phyloP scores from a whole-genome alignment of 2,888 invertebrate genomes.

The Clivina fossor region DNA sequence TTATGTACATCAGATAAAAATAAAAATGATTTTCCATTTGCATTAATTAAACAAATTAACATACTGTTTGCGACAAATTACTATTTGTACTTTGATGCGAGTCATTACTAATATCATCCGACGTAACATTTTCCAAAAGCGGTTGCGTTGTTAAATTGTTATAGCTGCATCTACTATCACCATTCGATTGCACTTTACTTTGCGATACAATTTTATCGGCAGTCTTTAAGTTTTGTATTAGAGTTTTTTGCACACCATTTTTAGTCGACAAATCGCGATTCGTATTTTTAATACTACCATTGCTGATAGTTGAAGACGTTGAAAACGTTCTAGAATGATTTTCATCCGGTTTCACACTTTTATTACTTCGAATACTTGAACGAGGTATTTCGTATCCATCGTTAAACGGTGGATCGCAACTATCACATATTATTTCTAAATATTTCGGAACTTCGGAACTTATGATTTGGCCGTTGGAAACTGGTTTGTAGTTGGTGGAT shows the following conservation, averaged over 20 bases:
- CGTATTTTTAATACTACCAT: constrained; percentile 21
- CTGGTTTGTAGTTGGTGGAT: constrained; percentile 38
- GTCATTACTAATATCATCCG: neutral
- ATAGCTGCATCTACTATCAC: constrained; percentile 14
- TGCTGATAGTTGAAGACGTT: constrained; percentile 28
- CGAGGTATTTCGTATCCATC: constrained; percentile 69
- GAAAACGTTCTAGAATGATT: constrained; percentile 27
- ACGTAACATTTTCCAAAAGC: neutral
- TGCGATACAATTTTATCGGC: constrained; percentile 17
- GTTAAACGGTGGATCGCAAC: constrained; percentile 51
- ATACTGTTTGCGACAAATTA: neutral
- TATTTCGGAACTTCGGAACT: constrained; percentile 59
- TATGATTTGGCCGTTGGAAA: constrained; percentile 36
- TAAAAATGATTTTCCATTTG: no score
- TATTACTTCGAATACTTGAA: constrained; percentile 42
- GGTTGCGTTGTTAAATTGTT: neutral
- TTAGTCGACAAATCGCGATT: constrained; percentile 11
- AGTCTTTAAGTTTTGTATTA: constrained; percentile 4
- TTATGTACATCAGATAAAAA: no score
- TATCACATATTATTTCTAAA: constrained; percentile 66
- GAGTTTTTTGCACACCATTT: constrained; percentile 24
- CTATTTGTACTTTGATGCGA: neutral
- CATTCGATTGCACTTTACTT: constrained; percentile 8
- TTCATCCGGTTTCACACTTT: constrained; percentile 24
- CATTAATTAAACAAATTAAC: neutral